These are phyloP conservation scores for Salvelinus alpinus DNA, from an alignment of 2,113 vertebrate genomes.

Conservation along the genomic window DNA sequence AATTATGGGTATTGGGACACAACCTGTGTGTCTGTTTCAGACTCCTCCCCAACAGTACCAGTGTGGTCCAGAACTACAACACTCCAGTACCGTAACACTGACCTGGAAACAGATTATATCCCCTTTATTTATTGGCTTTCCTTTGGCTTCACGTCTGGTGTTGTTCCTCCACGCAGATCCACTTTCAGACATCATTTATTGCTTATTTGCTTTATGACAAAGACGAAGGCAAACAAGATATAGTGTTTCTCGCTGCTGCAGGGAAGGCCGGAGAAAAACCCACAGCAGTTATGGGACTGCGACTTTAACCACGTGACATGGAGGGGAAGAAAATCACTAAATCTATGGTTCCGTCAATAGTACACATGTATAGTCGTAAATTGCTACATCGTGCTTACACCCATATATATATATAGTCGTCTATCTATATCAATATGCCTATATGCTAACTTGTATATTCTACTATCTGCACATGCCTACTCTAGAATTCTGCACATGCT, in stretches of 20 bases:
- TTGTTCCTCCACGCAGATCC: constrained; percentile 59
- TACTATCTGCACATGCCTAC: background rate
- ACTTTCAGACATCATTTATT: constrained; percentile 54
- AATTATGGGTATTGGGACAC: too few species aligned
- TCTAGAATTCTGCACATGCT: too few species aligned
- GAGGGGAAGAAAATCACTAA: background rate
- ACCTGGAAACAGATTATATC: constrained; percentile 64
- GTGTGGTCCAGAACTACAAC: background rate
- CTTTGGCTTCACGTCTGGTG: constrained; percentile 64
- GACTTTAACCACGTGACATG: constrained; percentile 12
- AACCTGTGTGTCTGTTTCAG: too few species aligned
- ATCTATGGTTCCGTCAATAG: background rate
- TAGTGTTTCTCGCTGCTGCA: constrained; percentile 53
- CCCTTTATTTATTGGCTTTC: constrained; percentile 65
- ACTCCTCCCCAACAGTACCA: too few species aligned
- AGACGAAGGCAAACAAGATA: constrained; percentile 59
- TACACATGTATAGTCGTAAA: background rate
- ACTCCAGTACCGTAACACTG: background rate
- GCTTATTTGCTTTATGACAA: constrained; percentile 71
- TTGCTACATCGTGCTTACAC: background rate
- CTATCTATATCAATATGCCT: constrained; percentile 31
- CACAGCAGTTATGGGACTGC: constrained; percentile 2
- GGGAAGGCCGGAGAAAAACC: constrained; percentile 13
- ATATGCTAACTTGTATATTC: too few species aligned
- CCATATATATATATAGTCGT: constrained; percentile 22